Conservation (phyloP, 2,113 vertebrate genomes). For the Dolichotis patagonum region DNA sequence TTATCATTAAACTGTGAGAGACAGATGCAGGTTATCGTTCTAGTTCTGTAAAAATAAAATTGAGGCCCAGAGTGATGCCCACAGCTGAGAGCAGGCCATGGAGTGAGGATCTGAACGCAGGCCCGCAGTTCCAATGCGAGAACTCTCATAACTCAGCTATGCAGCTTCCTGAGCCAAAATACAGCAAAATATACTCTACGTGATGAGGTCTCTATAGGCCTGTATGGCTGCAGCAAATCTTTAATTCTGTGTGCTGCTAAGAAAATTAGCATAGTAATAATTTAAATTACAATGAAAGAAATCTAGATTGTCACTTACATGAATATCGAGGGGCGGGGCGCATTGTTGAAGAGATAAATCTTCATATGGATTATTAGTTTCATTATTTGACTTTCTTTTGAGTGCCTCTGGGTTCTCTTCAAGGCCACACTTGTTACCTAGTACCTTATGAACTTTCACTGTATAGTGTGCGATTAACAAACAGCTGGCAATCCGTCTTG, state of each 20-base stretch:
- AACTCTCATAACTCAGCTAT: not conserved
- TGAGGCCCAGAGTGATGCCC: not conserved
- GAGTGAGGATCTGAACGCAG: not conserved
- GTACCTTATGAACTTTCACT: slow-evolving; percentile 36
- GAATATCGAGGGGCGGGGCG: not conserved
- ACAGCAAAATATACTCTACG: not conserved
- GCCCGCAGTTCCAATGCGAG: not conserved
- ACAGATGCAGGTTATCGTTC: no score
- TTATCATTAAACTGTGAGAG: not conserved
- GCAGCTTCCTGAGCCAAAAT: not conserved
- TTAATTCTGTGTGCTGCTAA: not conserved
- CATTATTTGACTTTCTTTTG: slow-evolving; percentile 24
- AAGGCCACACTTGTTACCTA: slow-evolving; percentile 40
- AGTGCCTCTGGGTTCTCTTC: not conserved
- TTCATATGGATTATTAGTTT: not conserved
- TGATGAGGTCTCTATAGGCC: not conserved
- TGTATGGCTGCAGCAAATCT: not conserved
- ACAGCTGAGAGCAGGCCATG: not conserved
- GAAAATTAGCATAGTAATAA: slow-evolving; percentile 12
- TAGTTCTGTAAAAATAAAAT: slow-evolving; percentile 17
- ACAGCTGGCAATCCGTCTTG: no score
- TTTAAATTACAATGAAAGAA: slow-evolving; percentile 39
- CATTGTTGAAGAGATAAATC: not conserved
- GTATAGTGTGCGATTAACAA: not conserved
- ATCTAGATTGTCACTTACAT: not conserved